Evolutionary conservation across 2,113 vertebrate species (phyloP).

Genomic region (Lophotis ruficrista): DNA sequence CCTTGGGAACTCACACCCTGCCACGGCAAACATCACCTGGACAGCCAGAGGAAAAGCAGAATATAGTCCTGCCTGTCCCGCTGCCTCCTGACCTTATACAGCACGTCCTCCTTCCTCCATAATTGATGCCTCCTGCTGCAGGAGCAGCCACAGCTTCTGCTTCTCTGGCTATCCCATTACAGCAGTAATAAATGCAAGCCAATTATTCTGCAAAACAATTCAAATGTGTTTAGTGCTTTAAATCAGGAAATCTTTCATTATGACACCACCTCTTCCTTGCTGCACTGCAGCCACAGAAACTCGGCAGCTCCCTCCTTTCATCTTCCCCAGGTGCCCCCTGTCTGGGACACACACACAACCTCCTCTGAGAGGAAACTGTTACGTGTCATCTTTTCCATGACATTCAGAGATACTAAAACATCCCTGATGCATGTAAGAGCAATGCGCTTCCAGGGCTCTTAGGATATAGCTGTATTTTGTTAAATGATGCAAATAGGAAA

Average conservation of each 20-base stretch:
- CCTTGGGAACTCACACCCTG: background rate
- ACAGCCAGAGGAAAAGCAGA: background rate
- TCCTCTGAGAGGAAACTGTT: background rate
- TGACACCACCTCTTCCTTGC: background rate
- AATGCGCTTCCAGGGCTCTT: background rate
- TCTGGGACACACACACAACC: background rate
- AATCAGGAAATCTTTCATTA: background rate
- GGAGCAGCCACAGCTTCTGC: background rate
- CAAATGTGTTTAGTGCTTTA: background rate
- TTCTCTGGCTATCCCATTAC: background rate
- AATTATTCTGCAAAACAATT: background rate
- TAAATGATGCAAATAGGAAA: background rate
- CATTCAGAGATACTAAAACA: background rate
- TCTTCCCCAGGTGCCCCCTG: background rate
- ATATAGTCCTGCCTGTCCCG: background rate
- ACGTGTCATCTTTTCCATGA: background rate
- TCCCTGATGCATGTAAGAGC: background rate
- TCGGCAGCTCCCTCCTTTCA: background rate
- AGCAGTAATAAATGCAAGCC: background rate
- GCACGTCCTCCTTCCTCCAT: background rate
- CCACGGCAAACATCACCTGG: background rate
- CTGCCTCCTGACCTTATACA: background rate
- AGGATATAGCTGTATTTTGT: background rate
- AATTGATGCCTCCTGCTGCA: constrained; percentile 1
- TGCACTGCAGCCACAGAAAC: background rate